Evolutionary conservation across 2,797 vertebrate genomes (phyloP).

Genomic region (Chelonia mydas): DNA sequence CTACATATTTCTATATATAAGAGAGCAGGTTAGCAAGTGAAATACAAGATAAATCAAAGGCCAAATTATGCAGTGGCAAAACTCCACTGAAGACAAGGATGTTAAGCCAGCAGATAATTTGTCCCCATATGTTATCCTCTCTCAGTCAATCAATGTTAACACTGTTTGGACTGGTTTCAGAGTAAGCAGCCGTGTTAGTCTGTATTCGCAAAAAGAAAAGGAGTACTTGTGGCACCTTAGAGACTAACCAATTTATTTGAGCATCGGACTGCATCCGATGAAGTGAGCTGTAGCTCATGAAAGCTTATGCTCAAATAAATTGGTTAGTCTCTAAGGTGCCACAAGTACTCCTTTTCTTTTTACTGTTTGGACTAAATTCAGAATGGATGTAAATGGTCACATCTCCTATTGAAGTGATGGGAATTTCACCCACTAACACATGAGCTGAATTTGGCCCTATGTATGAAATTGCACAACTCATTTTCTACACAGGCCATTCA

Average conservation of each 20-base stretch:
- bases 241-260: no score
- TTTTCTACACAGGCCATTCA: not conserved
- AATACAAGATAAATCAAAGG: not conserved
- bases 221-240: no score
- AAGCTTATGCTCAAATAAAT: no score
- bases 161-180: not conserved
- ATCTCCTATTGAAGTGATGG: not conserved
- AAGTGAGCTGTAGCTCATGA: no score
- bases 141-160: not conserved
- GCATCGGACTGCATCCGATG: no score
- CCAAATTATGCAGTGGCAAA: not conserved
- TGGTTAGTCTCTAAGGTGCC: no score
- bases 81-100: not conserved
- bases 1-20: not conserved
- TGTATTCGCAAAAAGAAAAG: no score
- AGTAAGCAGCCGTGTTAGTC: no score
- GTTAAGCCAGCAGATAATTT: not conserved
- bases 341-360: no score
- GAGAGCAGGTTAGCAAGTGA: not conserved
- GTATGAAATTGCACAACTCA: not conserved
- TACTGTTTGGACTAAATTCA: not conserved
- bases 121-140: not conserved
- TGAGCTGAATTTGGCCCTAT: not conserved
- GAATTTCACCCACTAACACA: not conserved
- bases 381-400: not conserved